Evolutionary conservation across 2,888 invertebrate species (phyloP).

Genomic region (Drosophila aldrichi): DNA sequence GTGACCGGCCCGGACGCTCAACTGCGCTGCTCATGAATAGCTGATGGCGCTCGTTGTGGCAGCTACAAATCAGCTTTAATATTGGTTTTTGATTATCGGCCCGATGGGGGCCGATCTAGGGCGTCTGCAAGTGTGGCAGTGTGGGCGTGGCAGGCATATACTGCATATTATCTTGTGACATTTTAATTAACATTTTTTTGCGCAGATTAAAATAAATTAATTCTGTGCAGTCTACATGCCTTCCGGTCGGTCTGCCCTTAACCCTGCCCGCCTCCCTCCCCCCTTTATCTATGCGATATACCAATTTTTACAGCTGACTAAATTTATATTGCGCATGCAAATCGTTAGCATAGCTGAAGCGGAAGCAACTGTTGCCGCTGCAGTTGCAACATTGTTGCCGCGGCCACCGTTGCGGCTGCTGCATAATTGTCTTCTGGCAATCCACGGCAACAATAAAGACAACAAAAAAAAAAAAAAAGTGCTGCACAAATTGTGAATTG

Average conservation of each 20-base stretch:
- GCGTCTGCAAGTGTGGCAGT: not conserved
- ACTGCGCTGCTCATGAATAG: conserved; percentile 64
- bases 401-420: conserved; percentile 3
- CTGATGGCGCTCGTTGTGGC: conserved; percentile 45
- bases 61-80: conserved; percentile 61
- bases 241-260: no score
- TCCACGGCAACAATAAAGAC: conserved; percentile 12
- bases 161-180: conserved; percentile 42
- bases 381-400: conserved; percentile 62
- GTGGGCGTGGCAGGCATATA: not conserved
- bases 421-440: conserved; percentile 63
- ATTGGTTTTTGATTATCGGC: conserved; percentile 72
- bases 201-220: conserved; percentile 40
- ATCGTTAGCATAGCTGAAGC: conserved; percentile 34
- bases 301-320: conserved; percentile 67
- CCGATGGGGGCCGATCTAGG: not conserved
- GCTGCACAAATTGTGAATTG: conserved; percentile 54
- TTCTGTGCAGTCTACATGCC: conserved; percentile 37
- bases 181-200: conserved; percentile 70
- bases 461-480: conserved; percentile 9
- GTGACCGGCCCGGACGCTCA: conserved; percentile 46
- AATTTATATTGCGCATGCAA: conserved; percentile 69
- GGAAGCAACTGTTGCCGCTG: conserved; percentile 35
- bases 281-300: conserved; percentile 17
- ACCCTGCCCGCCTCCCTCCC: not conserved